Base-by-base conservation (phyloP, 2,888 invertebrate species). In the Lochmaea crataegi region DNA sequence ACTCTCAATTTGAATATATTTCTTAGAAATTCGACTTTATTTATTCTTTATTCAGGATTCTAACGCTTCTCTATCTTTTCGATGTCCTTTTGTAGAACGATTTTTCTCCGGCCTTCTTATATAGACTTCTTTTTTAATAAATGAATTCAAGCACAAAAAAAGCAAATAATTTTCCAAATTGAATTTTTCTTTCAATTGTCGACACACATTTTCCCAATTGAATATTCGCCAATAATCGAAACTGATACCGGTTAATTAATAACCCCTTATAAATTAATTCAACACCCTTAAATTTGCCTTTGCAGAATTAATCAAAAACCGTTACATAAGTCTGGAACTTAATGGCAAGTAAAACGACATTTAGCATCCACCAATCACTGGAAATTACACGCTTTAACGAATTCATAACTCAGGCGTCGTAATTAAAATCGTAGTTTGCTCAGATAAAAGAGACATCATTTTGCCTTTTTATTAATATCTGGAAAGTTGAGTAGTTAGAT, bases 391-490 rank as follows among this genome's bases (percentile, higher is more conserved):
- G 70, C 64, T 22, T 64, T 48, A 45, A 42, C 38, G 70, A 70
- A 70, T 56, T 45, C 70, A 70, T 70, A 70, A 70, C 41, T 70
- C 70, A 70, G 56, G 26, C 64, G 56, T 26, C 7, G 64, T 65
- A 70, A 70, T 70, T 70, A 70, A 70, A 70, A 70, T 64, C n/a
- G 70, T 65, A 61, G 68, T 68, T 64, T 65, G 64, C 64, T 70
- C 64, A 65, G 26, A 70, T 70, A 70, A 70, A 65, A 70, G 70
- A 56, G 64, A 53, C 70, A 65, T 64, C 45, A 45, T 41, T 70
- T 70, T 69, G 51, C 42, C 26, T 64, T 56, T n/a, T 32, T 26
- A 53, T 69, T 57, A 64, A 9, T 53, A 10, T 53, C 16, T 16
- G 16, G 48, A 48, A 63, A 38, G 10, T 42, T 41, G 41, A 18